Percentiles rank a stretch among this genome's conserved stretches.
Conservation (phyloP, 2,113 vertebrate genomes). For the Myodes glareolus region DNA sequence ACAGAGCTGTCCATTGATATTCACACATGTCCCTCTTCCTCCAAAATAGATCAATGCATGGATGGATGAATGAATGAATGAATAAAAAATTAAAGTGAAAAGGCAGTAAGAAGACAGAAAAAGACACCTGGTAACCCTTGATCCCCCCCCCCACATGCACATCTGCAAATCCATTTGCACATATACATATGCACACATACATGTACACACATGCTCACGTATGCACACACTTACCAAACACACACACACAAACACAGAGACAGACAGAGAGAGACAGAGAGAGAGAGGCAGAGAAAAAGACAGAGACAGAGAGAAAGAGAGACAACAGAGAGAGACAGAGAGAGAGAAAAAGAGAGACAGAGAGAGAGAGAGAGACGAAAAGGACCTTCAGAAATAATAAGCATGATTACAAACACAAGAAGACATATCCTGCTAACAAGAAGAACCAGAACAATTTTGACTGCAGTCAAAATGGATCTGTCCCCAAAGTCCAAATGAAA, state of each 20-base stretch:
- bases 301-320: no score
- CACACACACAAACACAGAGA: neutral
- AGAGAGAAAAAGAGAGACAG: no score
- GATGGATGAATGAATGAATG: neutral
- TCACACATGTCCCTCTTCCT: no score
- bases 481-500: slow-evolving; percentile 76
- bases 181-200: neutral
- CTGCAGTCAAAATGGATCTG: slow-evolving; percentile 25
- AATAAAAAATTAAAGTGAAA: neutral
- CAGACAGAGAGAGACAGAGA: no score
- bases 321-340: neutral
- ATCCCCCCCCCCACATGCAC: neutral
- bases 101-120: neutral
- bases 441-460: neutral
- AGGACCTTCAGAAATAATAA: neutral
- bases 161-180: neutral
- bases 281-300: no score
- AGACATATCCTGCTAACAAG: neutral
- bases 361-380: neutral
- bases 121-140: neutral
- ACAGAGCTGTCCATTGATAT: neutral
- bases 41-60: neutral
- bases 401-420: neutral
- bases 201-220: neutral
- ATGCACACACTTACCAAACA: neutral